Percentiles rank a stretch among this genome's conserved stretches.
phyloP scores from a whole-genome alignment of 2,888 invertebrate genomes.

The Apoda limacodes region DNA sequence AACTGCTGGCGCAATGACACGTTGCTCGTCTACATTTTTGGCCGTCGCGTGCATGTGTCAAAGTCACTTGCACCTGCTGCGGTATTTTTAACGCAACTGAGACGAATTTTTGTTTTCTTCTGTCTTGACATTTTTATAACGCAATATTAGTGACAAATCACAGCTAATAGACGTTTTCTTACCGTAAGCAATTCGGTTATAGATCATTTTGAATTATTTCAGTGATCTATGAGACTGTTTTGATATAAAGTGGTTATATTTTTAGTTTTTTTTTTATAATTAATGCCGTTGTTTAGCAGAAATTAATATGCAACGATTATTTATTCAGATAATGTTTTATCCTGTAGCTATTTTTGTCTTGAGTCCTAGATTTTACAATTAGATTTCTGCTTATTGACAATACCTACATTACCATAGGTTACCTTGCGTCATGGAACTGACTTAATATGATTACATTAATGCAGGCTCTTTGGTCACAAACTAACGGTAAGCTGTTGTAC shows the following conservation, averaged over 20 bases:
- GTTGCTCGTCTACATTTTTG: conserved; percentile 46
- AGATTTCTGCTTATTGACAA: too few species aligned
- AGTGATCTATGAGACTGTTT: conserved; percentile 50
- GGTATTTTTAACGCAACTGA: conserved; percentile 45
- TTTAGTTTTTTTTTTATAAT: too few species aligned
- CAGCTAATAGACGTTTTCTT: conserved; percentile 50
- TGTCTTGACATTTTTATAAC: conserved; percentile 51
- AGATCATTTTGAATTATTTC: conserved; percentile 55
- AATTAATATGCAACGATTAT: too few species aligned
- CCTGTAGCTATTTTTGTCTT: too few species aligned
- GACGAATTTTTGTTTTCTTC: conserved; percentile 46
- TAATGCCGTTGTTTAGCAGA: too few species aligned
- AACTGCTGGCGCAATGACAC: conserved; percentile 40
- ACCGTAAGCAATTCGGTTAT: conserved; percentile 64
- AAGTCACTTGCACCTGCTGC: conserved; percentile 40
- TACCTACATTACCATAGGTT: too few species aligned
- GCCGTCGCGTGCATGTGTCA: conserved; percentile 29
- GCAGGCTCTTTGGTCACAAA: too few species aligned
- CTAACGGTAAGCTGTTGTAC: too few species aligned
- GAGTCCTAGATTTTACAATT: too few species aligned
- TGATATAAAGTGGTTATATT: conserved; percentile 18
- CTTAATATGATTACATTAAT: too few species aligned
- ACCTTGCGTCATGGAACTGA: too few species aligned
- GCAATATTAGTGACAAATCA: conserved; percentile 58
- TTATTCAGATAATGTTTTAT: too few species aligned